Evolutionary conservation across 1,140 invertebrate genomes (phyloP).

Genomic region (Bombus fervidus): DNA sequence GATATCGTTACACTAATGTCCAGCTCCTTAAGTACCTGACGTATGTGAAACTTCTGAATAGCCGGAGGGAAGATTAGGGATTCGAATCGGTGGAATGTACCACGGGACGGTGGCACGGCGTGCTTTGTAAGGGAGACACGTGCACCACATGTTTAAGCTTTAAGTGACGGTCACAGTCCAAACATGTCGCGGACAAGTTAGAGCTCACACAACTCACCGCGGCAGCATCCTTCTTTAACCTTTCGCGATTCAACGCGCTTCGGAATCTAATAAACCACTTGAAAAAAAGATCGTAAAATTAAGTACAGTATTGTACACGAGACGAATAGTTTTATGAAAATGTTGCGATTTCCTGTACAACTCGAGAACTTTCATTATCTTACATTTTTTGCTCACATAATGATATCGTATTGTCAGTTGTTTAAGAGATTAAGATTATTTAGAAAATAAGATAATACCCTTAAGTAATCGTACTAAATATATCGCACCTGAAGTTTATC

Average conservation of each 20-base stretch:
- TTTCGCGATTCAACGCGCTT: constrained; percentile 11
- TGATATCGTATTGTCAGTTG: neutral
- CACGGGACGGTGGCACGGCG: constrained; percentile 21
- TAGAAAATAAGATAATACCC: neutral
- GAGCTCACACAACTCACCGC: constrained; percentile 9
- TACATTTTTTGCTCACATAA: neutral
- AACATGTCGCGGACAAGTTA: constrained; percentile 53
- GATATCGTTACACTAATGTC: constrained; percentile 4
- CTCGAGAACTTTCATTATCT: too few relatives aligned
- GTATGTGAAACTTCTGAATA: neutral
- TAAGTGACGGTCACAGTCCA: constrained; percentile 50
- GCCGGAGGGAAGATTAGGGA: constrained; percentile 34
- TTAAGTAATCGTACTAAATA: neutral
- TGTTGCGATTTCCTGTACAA: neutral
- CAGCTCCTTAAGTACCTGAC: constrained; percentile 21
- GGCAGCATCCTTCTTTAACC: constrained; percentile 12
- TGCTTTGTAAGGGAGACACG: constrained; percentile 49
- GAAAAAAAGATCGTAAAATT: neutral
- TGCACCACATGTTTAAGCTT: constrained; percentile 54
- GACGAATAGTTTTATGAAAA: neutral
- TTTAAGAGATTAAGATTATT: neutral
- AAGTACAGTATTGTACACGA: neutral
- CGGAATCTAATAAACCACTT: neutral
- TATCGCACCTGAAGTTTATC: neutral
- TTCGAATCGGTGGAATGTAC: constrained; percentile 39